These are phyloP conservation scores for Calephelis nemesis DNA, from an alignment of 1,140 invertebrate species.

Conservation along the genomic window DNA sequence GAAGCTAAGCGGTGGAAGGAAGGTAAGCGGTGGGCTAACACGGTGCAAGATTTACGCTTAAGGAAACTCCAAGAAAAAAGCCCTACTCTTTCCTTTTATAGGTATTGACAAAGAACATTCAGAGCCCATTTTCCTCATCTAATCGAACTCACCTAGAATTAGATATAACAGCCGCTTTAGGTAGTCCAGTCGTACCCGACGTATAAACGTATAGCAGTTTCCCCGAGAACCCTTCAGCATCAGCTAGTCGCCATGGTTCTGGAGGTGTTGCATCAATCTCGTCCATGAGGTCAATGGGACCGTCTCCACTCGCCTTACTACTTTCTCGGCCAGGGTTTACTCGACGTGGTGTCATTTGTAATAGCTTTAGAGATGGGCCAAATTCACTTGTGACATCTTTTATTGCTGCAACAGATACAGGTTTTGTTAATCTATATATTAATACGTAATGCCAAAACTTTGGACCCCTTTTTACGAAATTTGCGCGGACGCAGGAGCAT, in stretches of 20 bases:
- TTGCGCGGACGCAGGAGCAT: no score
- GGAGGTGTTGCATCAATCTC: slow-evolving; percentile 56
- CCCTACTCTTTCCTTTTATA: no score
- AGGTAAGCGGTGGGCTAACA: no score
- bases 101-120: no score
- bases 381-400: slow-evolving; percentile 65
- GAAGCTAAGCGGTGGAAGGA: no score
- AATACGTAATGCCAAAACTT: no score
- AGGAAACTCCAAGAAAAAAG: no score
- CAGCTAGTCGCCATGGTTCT: slow-evolving; percentile 61
- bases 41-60: no score
- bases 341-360: slow-evolving; percentile 57
- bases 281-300: slow-evolving; percentile 50
- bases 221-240: slow-evolving; percentile 71
- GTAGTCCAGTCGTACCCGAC: slow-evolving; percentile 92
- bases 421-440: background rate
- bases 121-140: background rate
- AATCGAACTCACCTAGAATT: slow-evolving; percentile 81
- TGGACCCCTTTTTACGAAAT: no score
- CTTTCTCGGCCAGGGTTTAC: slow-evolving; percentile 36
- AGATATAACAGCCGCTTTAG: slow-evolving; percentile 92
- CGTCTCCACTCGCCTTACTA: slow-evolving; percentile 42
- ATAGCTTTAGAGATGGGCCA: slow-evolving; percentile 60
- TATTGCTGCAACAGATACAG: slow-evolving; percentile 53
- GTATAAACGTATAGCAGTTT: slow-evolving; percentile 91